A percentile compares a stretch with the other conserved stretches of the same genome.
phyloP scores from a whole-genome alignment of 2,888 invertebrate species.

The Zele albiditarsus region DNA sequence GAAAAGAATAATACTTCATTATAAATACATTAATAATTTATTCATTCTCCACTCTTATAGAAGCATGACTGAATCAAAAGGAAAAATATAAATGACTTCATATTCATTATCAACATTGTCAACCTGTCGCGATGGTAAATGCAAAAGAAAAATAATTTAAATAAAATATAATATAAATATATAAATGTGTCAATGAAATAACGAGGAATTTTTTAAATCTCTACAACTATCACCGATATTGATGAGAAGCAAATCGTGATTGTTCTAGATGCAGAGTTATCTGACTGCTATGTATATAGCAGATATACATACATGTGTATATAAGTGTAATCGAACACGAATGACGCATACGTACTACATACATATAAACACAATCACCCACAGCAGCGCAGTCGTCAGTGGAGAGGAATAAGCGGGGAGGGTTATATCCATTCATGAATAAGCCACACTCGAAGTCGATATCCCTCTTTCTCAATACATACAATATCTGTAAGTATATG shows the following conservation, averaged over 20 bases:
- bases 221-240: neutral
- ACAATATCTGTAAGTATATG: neutral
- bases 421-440: slow-evolving; percentile 12
- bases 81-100: slow-evolving; percentile 11
- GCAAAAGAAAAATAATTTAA: neutral
- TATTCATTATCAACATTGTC: neutral
- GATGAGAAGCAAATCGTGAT: neutral
- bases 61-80: slow-evolving; percentile 29
- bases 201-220: neutral
- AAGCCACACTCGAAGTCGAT: slow-evolving; percentile 16
- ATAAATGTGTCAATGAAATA: neutral
- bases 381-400: slow-evolving; percentile 44
- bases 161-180: neutral
- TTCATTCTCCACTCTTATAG: neutral
- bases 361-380: slow-evolving; percentile 20
- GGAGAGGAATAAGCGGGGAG: slow-evolving; percentile 15
- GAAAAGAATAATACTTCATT: slow-evolving; percentile 25
- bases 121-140: neutral
- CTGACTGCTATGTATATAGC: neutral
- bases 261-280: neutral
- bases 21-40: neutral
- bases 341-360: slow-evolving; percentile 3
- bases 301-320: neutral
- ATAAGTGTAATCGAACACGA: slow-evolving; percentile 21
- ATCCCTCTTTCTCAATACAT: slow-evolving; percentile 18